A percentile compares a stretch with the other conserved stretches of the same genome.
Conservation (phyloP, 2,113 vertebrate genomes). For the Scartelaos histophorus region DNA sequence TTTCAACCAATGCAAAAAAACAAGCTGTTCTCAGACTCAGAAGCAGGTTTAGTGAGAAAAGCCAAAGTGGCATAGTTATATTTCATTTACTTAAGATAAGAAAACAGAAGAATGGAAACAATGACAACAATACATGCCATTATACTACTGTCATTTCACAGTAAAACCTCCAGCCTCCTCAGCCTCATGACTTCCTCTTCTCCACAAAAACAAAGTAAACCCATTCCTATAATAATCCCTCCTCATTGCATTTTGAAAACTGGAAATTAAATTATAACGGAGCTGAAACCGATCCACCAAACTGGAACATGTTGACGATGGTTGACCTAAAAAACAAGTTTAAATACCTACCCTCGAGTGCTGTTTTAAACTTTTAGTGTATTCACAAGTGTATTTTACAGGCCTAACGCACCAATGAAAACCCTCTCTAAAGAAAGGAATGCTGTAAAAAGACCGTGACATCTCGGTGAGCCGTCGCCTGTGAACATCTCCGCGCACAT, state of each 20-base stretch:
- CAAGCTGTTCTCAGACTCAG: not conserved
- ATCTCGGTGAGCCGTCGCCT: slow-evolving; percentile 51
- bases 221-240: not conserved
- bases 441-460: slow-evolving; percentile 55
- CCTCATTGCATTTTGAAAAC: not conserved
- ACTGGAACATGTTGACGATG: not conserved
- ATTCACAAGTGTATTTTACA: slow-evolving; percentile 55
- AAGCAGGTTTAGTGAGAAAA: not conserved
- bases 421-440: slow-evolving; percentile 55
- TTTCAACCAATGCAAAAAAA: not conserved
- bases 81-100: too few relatives aligned
- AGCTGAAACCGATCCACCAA: not conserved
- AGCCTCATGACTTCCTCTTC: not conserved
- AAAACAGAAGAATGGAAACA: too few relatives aligned
- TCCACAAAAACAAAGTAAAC: not conserved
- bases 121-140: too few relatives aligned
- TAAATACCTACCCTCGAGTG: slow-evolving; percentile 51
- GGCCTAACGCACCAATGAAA: slow-evolving; percentile 26
- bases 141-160: too few relatives aligned
- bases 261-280: not conserved
- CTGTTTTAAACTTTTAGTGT: slow-evolving; percentile 48
- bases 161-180: too few relatives aligned
- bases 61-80: too few relatives aligned
- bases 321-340: slow-evolving; percentile 6
- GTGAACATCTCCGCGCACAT: slow-evolving; percentile 45